These are phyloP conservation scores for Priocnemis perturbator DNA, from an alignment of 2,888 invertebrate genomes.

Conservation along the genomic window DNA sequence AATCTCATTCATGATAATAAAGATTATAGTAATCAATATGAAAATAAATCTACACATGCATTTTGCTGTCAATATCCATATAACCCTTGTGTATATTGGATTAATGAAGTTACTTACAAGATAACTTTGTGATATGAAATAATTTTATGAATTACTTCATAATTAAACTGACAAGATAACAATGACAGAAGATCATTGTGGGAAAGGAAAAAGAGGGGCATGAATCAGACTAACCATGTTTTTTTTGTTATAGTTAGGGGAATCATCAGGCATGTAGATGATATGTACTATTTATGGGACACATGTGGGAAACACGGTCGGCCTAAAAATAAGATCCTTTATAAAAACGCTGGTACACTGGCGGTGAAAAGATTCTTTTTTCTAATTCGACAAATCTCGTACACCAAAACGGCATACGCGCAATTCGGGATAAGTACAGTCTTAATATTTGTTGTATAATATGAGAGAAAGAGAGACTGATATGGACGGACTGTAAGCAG, in stretches of 20 bases:
- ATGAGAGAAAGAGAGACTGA: not conserved
- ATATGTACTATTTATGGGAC: constrained; percentile 48
- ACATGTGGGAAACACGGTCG: constrained; percentile 26
- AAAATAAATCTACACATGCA: not conserved
- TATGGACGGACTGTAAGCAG: not conserved
- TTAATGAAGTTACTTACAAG: not conserved
- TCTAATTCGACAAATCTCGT: not conserved
- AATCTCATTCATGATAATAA: not conserved
- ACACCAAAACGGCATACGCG: no score
- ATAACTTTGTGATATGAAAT: not conserved
- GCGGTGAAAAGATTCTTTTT: not conserved
- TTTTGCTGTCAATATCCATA: not conserved
- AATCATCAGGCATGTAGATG: constrained; percentile 36
- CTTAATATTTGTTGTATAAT: not conserved
- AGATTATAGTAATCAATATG: not conserved
- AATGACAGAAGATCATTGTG: not conserved
- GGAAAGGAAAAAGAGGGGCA: constrained; percentile 14
- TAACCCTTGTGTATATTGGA: not conserved
- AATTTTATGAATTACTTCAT: not conserved
- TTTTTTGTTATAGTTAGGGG: constrained; percentile 47
- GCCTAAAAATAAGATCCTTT: constrained; percentile 53
- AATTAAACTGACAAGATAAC: not conserved
- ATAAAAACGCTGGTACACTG: not conserved
- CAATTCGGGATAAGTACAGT: not conserved
- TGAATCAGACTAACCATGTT: constrained; percentile 53